These are phyloP conservation scores for Tragelaphus imberbis DNA, from an alignment of 2,113 vertebrate species.

Conservation along the genomic window DNA sequence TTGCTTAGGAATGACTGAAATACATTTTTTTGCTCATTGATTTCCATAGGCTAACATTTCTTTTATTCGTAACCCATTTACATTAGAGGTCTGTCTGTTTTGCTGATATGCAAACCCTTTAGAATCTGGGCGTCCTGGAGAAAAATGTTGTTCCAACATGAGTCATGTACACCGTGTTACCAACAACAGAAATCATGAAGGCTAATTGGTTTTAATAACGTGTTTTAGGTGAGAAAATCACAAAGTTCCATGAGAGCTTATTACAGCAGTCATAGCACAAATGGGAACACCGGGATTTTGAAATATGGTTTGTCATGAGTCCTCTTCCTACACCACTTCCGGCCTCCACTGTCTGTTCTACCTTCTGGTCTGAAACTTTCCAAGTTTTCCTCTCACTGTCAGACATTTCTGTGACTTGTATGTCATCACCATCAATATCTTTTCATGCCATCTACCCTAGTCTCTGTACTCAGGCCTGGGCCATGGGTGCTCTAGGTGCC, in stretches of 20 bases:
- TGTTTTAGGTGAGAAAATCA: not conserved
- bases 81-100: not conserved
- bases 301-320: slow-evolving; percentile 9
- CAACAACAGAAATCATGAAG: not conserved
- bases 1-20: slow-evolving; percentile 24
- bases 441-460: not conserved
- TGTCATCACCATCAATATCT: not conserved
- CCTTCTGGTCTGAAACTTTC: slow-evolving; percentile 8
- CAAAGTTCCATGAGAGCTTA: not conserved
- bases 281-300: not conserved
- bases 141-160: not conserved
- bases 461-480: not conserved
- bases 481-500: not conserved
- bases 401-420: not conserved
- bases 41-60: not conserved
- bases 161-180: not conserved
- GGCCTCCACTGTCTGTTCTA: not conserved
- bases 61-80: not conserved
- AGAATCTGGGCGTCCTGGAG: not conserved
- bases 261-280: not conserved
- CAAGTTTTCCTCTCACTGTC: not conserved
- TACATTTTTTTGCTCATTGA: not conserved
- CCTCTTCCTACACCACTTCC: not conserved
- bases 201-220: not conserved
- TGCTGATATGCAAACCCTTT: not conserved